Evolutionary conservation across 2,888 invertebrate species (phyloP).

Genomic region (Achlya flavicornis): DNA sequence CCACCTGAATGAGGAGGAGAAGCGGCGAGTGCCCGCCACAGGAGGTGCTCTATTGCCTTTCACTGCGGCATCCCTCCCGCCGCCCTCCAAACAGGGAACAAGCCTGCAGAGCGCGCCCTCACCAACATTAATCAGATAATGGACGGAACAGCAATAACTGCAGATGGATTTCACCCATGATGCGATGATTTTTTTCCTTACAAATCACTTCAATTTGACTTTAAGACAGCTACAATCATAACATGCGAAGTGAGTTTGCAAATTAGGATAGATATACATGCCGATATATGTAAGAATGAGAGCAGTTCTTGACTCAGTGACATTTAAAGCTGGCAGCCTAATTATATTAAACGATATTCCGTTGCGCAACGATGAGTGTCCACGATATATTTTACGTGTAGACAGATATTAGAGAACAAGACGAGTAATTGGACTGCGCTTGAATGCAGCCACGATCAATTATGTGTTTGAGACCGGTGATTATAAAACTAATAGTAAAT

Average conservation of each 20-base stretch:
- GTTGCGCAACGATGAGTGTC: slow-evolving; percentile 49
- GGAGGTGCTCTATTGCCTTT: slow-evolving; percentile 70
- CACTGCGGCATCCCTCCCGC: slow-evolving; percentile 61
- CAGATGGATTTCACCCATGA: slow-evolving; percentile 60
- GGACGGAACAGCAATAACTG: slow-evolving; percentile 55
- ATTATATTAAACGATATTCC: slow-evolving; percentile 53
- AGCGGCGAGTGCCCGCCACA: slow-evolving; percentile 57
- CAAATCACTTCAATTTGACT: not conserved
- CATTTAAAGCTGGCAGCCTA: slow-evolving; percentile 57
- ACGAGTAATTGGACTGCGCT: slow-evolving; percentile 49
- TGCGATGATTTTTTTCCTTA: slow-evolving; percentile 34
- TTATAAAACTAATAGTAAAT: slow-evolving; percentile 43
- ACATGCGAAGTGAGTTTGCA: slow-evolving; percentile 35
- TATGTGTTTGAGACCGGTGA: slow-evolving; percentile 51
- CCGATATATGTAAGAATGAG: slow-evolving; percentile 32
- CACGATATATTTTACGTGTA: slow-evolving; percentile 46
- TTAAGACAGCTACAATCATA: not conserved
- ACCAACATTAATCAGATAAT: slow-evolving; percentile 65
- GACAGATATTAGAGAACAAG: slow-evolving; percentile 46
- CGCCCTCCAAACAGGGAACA: slow-evolving; percentile 33
- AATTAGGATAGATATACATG: slow-evolving; percentile 36
- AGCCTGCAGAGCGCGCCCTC: slow-evolving; percentile 51
- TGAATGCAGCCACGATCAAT: slow-evolving; percentile 48
- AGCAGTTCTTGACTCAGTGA: slow-evolving; percentile 54
- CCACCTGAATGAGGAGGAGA: slow-evolving; percentile 50